phyloP scores from a whole-genome alignment of 2,797 vertebrate species.

The Melanotaenia nigrans region DNA sequence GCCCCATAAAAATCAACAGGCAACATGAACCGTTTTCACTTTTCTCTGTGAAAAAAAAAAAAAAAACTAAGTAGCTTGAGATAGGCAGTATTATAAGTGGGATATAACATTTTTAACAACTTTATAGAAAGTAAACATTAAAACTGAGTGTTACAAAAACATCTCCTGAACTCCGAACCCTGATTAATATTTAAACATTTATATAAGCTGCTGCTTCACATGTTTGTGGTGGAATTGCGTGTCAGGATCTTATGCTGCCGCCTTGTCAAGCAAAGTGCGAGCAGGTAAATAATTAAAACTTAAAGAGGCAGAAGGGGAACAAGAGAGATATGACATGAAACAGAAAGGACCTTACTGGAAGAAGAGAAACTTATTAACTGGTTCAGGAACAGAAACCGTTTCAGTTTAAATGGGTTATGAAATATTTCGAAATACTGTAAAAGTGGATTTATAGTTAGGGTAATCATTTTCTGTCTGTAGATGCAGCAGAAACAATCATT shows the following conservation, averaged over 20 bases:
- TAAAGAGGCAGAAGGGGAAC: conserved; percentile 4
- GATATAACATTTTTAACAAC: too few relatives aligned
- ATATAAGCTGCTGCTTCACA: background rate
- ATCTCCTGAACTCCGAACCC: background rate
- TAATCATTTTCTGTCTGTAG: too few relatives aligned
- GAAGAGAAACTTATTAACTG: background rate
- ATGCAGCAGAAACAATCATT: too few relatives aligned
- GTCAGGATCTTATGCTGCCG: background rate
- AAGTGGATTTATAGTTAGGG: background rate
- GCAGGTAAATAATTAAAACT: conserved; percentile 62
- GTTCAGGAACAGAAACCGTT: conserved; percentile 25
- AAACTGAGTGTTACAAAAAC: background rate
- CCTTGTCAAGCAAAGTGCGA: conserved; percentile 31
- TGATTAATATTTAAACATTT: background rate
- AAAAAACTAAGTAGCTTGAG: too few relatives aligned
- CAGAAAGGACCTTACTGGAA: accelerated
- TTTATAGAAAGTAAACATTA: background rate
- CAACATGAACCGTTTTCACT: too few relatives aligned
- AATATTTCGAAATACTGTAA: background rate
- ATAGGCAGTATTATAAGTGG: too few relatives aligned
- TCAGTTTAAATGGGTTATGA: background rate
- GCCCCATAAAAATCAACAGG: too few relatives aligned
- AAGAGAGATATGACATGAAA: background rate
- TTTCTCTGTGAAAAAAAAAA: too few relatives aligned
- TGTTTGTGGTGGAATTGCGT: background rate